Conservation (phyloP, 2,113 vertebrate species). For the Podilymbus podiceps region DNA sequence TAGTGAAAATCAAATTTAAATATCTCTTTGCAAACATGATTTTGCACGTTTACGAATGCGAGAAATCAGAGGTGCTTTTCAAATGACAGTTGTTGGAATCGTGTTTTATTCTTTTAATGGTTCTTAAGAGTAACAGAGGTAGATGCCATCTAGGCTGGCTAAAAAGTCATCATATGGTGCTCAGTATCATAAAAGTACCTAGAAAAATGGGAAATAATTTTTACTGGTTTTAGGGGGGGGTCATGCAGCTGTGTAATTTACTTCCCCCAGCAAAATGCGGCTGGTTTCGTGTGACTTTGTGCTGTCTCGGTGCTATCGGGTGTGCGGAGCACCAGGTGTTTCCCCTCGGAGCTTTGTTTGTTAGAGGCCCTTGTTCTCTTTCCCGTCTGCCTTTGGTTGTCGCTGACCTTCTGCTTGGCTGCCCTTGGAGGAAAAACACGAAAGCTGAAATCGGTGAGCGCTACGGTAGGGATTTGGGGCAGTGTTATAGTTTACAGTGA, state of each 20-base stretch:
- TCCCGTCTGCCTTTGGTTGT: not conserved
- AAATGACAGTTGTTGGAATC: not conserved
- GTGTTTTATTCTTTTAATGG: not conserved
- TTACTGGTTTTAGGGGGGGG: not conserved
- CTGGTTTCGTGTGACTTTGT: not conserved
- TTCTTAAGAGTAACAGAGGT: not conserved
- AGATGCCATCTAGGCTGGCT: not conserved
- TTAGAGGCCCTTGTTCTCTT: not conserved
- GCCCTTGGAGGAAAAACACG: not conserved
- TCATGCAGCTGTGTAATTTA: not conserved
- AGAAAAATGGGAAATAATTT: not conserved
- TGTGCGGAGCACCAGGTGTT: not conserved
- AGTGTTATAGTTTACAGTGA: not conserved
- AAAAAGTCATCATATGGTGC: not conserved
- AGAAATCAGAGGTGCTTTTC: not conserved
- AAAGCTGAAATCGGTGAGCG: not conserved
- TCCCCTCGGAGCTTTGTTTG: not conserved
- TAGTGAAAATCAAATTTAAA: not conserved
- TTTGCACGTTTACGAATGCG: not conserved
- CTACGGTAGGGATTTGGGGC: not conserved
- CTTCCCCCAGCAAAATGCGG: not conserved
- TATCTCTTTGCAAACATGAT: not conserved
- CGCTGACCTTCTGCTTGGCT: not conserved
- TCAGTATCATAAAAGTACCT: not conserved
- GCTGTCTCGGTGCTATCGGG: not conserved